phyloP scores from a whole-genome alignment of 2,888 invertebrate genomes.

The Sinhomidia bicolor region DNA sequence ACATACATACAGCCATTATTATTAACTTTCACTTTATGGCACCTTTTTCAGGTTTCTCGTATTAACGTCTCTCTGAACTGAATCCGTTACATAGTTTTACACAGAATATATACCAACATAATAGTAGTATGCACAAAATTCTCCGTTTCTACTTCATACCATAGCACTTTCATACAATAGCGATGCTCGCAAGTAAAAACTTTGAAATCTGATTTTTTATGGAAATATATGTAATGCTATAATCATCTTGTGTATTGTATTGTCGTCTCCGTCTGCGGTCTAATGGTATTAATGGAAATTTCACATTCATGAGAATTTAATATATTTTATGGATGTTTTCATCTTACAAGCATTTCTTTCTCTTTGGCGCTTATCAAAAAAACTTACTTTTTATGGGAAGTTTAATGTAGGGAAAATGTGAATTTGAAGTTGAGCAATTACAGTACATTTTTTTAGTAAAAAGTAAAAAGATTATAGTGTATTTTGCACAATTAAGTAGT shows the following conservation, averaged over 20 bases:
- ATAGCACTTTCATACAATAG: background rate
- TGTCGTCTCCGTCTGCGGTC: too few species aligned
- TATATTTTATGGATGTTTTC: background rate
- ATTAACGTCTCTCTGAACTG: background rate
- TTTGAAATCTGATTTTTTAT: background rate
- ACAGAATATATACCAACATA: too few species aligned
- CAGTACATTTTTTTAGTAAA: too few species aligned
- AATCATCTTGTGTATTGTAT: too few species aligned
- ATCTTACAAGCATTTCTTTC: too few species aligned
- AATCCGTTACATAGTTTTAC: background rate
- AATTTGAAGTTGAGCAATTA: background rate
- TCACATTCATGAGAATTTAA: too few species aligned
- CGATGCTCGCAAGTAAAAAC: background rate
- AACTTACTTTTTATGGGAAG: background rate
- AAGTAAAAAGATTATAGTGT: too few species aligned
- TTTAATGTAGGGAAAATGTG: background rate
- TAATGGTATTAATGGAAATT: too few species aligned
- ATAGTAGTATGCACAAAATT: too few species aligned
- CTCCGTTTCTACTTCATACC: background rate
- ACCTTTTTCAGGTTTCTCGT: conserved; percentile 6
- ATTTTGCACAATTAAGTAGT: too few species aligned
- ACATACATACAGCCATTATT: background rate
- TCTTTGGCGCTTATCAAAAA: background rate
- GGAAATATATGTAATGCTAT: background rate
- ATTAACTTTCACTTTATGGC: conserved; percentile 14